Evolutionary conservation across 2,113 vertebrate species (phyloP).

Genomic region (Zeus faber): DNA sequence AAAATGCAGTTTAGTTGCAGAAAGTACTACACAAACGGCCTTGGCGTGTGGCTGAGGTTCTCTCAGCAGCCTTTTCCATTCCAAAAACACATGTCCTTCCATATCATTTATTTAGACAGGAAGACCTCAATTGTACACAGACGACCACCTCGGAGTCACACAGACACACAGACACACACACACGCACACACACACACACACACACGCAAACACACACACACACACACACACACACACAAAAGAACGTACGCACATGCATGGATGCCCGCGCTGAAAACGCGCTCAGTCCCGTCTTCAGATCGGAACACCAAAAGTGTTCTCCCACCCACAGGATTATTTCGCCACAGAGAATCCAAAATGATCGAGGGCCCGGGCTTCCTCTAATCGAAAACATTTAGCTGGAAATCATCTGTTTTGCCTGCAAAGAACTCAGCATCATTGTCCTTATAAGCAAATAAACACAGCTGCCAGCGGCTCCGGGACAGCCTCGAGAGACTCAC

Average conservation of each 20-base stretch:
- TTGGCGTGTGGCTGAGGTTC: neutral
- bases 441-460: slow-evolving; percentile 62
- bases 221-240: no score
- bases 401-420: slow-evolving; percentile 38
- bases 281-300: no score
- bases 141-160: slow-evolving; percentile 11
- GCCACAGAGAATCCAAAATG: no score
- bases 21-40: slow-evolving; percentile 6
- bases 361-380: no score
- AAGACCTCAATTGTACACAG: slow-evolving; percentile 4
- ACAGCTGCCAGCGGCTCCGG: slow-evolving; percentile 59
- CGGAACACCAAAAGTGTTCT: no score
- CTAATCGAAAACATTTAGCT: no score
- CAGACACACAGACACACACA: neutral
- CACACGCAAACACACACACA: neutral
- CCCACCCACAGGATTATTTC: no score
- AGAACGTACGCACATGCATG: neutral
- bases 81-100: slow-evolving; percentile 10
- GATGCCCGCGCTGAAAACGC: neutral
- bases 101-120: slow-evolving; percentile 27
- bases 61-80: slow-evolving; percentile 4
- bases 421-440: slow-evolving; percentile 51
- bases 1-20: neutral
- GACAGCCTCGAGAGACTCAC: slow-evolving; percentile 22
- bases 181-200: slow-evolving; percentile 15